Evolutionary conservation across 2,888 invertebrate species (phyloP), one percentile per base, ranked within the genome.

Genomic region (Habroteleia sp.): DNA sequence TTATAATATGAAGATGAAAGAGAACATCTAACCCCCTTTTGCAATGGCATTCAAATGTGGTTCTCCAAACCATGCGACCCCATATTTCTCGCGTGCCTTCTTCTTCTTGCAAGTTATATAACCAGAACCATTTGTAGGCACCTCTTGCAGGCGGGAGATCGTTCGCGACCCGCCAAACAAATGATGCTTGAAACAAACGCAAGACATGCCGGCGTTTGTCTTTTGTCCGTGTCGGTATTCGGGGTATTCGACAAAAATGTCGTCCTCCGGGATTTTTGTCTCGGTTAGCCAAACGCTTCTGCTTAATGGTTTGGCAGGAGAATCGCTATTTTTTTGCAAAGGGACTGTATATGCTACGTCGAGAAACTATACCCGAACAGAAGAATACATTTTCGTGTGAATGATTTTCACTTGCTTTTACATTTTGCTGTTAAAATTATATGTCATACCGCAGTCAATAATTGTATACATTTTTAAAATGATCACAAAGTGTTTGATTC

Each of bases 151-250:
- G 33, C 41, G 68, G 41, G 63, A 56, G 56, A 16, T 74, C 54
- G 77, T 77, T 76, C 77, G 77, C 73, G 77, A 77, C 77, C 81
- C 80, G 80, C 81, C 85, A 86, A 88, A 88, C 85, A 88, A 88
- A 88, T 88, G 88, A 87, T 84, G 87, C 87, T 88, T 87, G 88
- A 88, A 88, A 87, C 87, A 87, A 88, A 87, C 85, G 85, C 83
- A 88, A 88, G 85, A 86, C 81, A 81, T 82, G 79, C 75, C 80
- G 80, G 79, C 85, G 85, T 87, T 86, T 86, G 83, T 85, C 85
- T 87, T 85, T 85, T 81, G 83, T 85, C 83, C 86, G 85, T 83
- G 84, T 76, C 50, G 82, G 85, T 82, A 83, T 79, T 83, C 81
- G 73, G 76, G 81, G 84, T 84, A 85, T 85, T 80, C 80, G 65